Base-by-base conservation (phyloP, 2,888 invertebrate species). In the Acrocyrtus sp. region DNA sequence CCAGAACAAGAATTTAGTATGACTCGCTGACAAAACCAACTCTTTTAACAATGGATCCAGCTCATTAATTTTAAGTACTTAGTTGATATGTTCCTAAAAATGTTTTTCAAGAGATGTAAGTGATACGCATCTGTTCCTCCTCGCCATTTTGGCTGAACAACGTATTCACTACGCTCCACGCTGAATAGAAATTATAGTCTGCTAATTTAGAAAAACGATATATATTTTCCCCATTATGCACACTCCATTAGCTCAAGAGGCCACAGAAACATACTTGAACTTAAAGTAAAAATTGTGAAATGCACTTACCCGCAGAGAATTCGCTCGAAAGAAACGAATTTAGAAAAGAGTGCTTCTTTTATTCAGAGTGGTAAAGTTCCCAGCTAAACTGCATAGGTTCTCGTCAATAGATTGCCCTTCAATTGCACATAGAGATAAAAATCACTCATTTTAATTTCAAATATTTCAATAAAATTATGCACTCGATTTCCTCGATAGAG, bases 41-140 rank as follows among this genome's bases (percentile, higher is more conserved):
- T 34, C 34, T 66, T 66, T 66, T 56, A 65, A 43, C 17, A 56
- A 39, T 29, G 34, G 65, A 48, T 66, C 19, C 65, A 66, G 56
- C 39, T 48, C 65, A 66, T 66, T 56, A 66, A 66, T 57, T 66
- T 65, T 48, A 29, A 56, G 43, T 66, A n/a, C n/a, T n/a, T n/a
- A n/a, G n/a, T n/a, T n/a, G n/a, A n/a, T 66, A 56, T 57, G 65
- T 66, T 66, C 27, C 47, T 34, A 53, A 63, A 63, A n/a, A n/a
- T 63, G 62, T 41, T 45, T 39, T 47, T 48, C 27, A 43, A 53
- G 43, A 53, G 43, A 63, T 53, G 63, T 54, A 63, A 63, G 54
- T 63, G 54, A 54, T 63, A 63, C 54, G 56, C 65, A 65, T 65
- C 65, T 65, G 65, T 39, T 65, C 56, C 34, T 27, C 47, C 45